Evolutionary conservation across 2,888 invertebrate species (phyloP), one percentile per base, ranked within the genome.

Genomic region (Brachycybe producta): DNA sequence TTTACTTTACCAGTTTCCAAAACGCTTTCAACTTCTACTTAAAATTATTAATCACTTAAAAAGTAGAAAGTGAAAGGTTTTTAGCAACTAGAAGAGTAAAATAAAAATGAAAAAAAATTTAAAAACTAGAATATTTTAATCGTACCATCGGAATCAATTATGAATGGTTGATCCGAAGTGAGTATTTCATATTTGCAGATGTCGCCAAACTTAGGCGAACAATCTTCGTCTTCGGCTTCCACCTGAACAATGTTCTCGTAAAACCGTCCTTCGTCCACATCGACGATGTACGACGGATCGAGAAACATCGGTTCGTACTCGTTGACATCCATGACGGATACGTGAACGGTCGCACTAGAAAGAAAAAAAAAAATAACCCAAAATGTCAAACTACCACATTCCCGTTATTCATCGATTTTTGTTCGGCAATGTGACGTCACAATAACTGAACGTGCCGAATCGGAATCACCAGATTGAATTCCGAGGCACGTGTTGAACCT

Each of bases 161-260:
- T 77, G 67, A 95, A 95, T 1, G 87, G 87, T 58, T 85, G 84
- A 59, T 91, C 87, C 55, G 82, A 80, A 1, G 88, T 92, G 45
- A 91, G 73, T 57, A 97, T 91, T 69, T 95, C 90, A 71, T 95
- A 98, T 67, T 90, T 90, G 79, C 97, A 97, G 49, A 97, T 90
- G 65, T 91, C 90, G 1, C 90, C 90, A 67, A 82, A 92, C 52
- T 86, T 79, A 36, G 88, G 87, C n/a, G 92, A 90, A 68, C 92
- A 92, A 70, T 97, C 95, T 47, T 84, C 75, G 66, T 97, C 97
- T 0, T 81, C 79, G 2, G 97, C 95, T 64, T 87, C 84, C 4
- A 97, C 85, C 4, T 87, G 78, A 19, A 94, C 77, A 55, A 97
- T 84, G 67, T 90, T 86, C 61, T 85, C 83, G 70, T 87, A 87